These are phyloP conservation scores for Oreocharis arfaki DNA, from an alignment of 2,113 vertebrate species.

Conservation along the genomic window DNA sequence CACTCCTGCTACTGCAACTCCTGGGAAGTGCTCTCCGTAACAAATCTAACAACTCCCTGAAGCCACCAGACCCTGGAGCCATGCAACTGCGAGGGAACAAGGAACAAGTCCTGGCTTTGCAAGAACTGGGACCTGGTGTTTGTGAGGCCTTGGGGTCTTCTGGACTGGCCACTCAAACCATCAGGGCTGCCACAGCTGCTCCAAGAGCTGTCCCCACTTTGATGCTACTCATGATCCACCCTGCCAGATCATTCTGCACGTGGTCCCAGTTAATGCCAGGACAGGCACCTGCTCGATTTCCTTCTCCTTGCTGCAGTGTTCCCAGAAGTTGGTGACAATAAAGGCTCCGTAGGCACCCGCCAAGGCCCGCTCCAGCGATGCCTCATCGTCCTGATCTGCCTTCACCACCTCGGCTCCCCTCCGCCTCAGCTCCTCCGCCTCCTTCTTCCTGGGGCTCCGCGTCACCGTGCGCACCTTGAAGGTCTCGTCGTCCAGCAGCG, in stretches of 20 bases:
- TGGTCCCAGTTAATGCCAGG: background rate
- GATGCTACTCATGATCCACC: fast-evolving
- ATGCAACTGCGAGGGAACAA: fast-evolving
- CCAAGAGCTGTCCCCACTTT: background rate
- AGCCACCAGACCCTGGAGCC: background rate
- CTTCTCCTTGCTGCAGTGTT: slow-evolving; percentile 64
- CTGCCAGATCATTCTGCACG: fast-evolving
- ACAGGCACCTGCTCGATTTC: slow-evolving; percentile 61
- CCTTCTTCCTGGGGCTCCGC: slow-evolving; percentile 21
- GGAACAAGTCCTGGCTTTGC: background rate
- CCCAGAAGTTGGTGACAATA: slow-evolving; percentile 73
- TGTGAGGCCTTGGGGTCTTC: background rate
- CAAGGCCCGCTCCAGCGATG: slow-evolving; percentile 59
- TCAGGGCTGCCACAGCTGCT: background rate
- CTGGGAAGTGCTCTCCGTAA: fast-evolving
- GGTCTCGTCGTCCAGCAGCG: slow-evolving; percentile 57
- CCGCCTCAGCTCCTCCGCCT: slow-evolving; percentile 9
- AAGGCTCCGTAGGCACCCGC: slow-evolving; percentile 48
- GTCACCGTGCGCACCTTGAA: slow-evolving; percentile 65
- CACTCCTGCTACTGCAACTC: background rate
- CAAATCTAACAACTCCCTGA: background rate
- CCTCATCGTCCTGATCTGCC: slow-evolving; percentile 57
- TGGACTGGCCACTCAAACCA: background rate
- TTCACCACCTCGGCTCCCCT: slow-evolving; percentile 63
- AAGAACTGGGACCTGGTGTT: background rate